phyloP scores from a whole-genome alignment of 2,113 vertebrate species.

The Callipepla squamata region DNA sequence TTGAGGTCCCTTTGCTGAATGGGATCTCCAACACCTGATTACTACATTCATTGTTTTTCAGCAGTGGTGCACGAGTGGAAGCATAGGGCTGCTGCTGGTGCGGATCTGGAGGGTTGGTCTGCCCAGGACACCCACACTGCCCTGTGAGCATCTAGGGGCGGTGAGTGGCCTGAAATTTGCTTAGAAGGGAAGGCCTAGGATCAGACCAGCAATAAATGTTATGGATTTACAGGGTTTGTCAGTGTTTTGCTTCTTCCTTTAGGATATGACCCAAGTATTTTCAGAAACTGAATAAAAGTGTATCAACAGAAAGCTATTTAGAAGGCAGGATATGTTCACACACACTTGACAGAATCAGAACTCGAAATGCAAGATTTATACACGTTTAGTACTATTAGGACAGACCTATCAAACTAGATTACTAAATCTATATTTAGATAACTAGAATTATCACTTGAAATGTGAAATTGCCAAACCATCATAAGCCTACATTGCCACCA shows the following conservation, averaged over 20 bases:
- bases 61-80: background rate
- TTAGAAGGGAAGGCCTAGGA: background rate
- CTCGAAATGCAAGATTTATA: background rate
- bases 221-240: background rate
- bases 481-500: background rate
- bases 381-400: background rate
- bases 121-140: background rate
- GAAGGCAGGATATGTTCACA: background rate
- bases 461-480: background rate
- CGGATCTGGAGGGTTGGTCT: background rate
- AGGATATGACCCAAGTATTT: background rate
- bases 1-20: conserved; percentile 32
- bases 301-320: background rate
- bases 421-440: background rate
- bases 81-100: background rate
- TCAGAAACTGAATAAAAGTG: background rate
- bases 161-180: background rate
- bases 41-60: background rate
- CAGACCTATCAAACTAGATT: background rate
- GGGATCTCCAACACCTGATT: background rate
- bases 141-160: no score
- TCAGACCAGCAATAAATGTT: background rate
- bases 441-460: background rate
- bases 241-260: background rate
- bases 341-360: background rate